Percentiles rank a stretch among this genome's conserved stretches.
phyloP scores from a whole-genome alignment of 2,888 invertebrate species.

The Polymixis flavicincta region DNA sequence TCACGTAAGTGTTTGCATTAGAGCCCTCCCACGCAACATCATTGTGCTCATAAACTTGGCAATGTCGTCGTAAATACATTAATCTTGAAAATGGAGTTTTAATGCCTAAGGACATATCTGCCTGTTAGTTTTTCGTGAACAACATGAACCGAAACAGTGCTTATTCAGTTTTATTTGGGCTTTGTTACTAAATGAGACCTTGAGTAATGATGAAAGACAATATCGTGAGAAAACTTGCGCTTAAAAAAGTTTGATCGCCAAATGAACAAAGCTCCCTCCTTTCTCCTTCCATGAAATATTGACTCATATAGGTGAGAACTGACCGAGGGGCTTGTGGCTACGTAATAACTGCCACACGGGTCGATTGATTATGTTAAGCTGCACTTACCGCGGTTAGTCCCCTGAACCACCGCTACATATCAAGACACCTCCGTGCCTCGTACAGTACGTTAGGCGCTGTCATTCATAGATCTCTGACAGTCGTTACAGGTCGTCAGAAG shows the following conservation, averaged over 20 bases:
- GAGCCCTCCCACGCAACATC: slow-evolving; percentile 74
- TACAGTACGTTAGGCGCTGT: no score
- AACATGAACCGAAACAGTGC: neutral
- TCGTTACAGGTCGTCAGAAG: no score
- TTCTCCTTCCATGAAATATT: neutral
- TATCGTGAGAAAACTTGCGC: neutral
- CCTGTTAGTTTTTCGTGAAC: slow-evolving; percentile 2
- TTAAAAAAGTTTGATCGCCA: neutral
- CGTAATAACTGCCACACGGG: no score
- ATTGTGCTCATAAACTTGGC: slow-evolving; percentile 84
- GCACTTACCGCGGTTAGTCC: no score
- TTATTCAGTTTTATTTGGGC: neutral
- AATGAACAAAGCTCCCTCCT: neutral
- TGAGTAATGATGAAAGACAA: no score
- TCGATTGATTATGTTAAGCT: no score
- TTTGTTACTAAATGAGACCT: no score
- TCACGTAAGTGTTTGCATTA: slow-evolving; percentile 67
- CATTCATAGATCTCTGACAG: no score
- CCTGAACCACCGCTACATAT: no score
- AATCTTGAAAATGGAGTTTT: slow-evolving; percentile 77
- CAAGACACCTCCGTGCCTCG: no score
- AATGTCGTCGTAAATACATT: slow-evolving; percentile 78
- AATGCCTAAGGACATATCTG: slow-evolving; percentile 70
- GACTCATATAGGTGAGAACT: no score
- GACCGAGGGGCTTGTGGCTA: no score